phyloP scores from a whole-genome alignment of 2,797 vertebrate species.

The Danio choprae region DNA sequence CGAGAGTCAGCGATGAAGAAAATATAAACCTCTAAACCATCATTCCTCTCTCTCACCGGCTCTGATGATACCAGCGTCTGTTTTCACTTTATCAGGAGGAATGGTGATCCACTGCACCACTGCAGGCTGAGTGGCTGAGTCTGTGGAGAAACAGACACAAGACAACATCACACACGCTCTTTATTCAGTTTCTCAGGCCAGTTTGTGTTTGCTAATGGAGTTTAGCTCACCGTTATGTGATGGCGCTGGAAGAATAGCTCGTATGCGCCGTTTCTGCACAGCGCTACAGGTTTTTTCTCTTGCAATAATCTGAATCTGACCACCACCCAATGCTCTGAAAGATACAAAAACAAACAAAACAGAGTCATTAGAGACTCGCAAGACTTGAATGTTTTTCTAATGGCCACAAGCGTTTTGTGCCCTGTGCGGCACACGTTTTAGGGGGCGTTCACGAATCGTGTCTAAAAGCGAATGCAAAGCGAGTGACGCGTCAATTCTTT shows the following conservation, averaged over 20 bases:
- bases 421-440: no score
- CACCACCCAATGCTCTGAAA: constrained; percentile 36
- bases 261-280: constrained; percentile 82
- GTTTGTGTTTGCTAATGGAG: not conserved
- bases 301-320: constrained; percentile 67
- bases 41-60: not conserved
- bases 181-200: not conserved
- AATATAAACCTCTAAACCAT: not conserved
- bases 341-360: constrained; percentile 1
- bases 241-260: constrained; percentile 86
- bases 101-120: constrained; percentile 65
- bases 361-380: not conserved
- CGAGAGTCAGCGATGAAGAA: not conserved
- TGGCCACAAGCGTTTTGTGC: no score
- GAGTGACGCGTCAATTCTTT: no score
- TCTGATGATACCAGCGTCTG: constrained; percentile 47
- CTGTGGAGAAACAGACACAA: constrained; percentile 18
- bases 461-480: no score
- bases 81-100: constrained; percentile 56
- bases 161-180: not conserved
- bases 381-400: no score
- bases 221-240: constrained; percentile 54
- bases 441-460: no score
- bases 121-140: constrained; percentile 42
- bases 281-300: constrained; percentile 75